Conservation (phyloP, 2,888 invertebrate species). For the Cryptus armator region DNA sequence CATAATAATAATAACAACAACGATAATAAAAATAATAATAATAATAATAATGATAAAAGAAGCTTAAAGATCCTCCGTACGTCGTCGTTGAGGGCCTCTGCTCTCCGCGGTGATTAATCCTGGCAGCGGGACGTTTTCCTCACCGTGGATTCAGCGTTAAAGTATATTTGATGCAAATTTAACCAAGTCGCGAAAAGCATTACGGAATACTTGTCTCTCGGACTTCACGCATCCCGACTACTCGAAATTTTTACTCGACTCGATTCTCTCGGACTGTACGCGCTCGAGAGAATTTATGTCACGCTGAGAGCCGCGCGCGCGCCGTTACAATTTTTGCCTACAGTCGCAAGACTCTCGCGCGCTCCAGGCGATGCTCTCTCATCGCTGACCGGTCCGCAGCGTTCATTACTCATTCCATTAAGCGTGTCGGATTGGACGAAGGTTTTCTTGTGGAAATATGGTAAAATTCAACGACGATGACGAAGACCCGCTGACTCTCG, state of each 20-base stretch:
- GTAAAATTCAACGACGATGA: constrained; percentile 12
- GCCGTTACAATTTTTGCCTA: constrained; percentile 47
- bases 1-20: constrained; percentile 21
- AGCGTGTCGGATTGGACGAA: constrained; percentile 9
- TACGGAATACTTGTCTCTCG: neutral
- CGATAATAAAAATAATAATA: constrained; percentile 2
- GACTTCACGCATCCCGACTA: neutral
- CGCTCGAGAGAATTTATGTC: constrained; percentile 52
- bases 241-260: neutral
- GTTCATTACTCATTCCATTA: constrained; percentile 55
- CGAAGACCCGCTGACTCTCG: constrained; percentile 35
- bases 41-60: constrained; percentile 5
- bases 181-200: neutral
- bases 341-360: neutral
- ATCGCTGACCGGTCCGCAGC: neutral
- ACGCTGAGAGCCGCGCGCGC: constrained; percentile 40
- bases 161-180: constrained; percentile 46
- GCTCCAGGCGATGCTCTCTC: neutral
- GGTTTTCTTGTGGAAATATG: constrained; percentile 5
- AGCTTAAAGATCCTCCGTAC: neutral
- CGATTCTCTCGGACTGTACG: neutral
- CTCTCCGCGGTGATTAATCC: constrained; percentile 36
- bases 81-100: constrained; percentile 16
- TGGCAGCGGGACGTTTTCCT: constrained; percentile 32
- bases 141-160: constrained; percentile 28